A percentile compares a stretch with the other conserved stretches of the same genome.
phyloP scores from a whole-genome alignment of 2,888 invertebrate genomes.

The Leptothorax acervorum region DNA sequence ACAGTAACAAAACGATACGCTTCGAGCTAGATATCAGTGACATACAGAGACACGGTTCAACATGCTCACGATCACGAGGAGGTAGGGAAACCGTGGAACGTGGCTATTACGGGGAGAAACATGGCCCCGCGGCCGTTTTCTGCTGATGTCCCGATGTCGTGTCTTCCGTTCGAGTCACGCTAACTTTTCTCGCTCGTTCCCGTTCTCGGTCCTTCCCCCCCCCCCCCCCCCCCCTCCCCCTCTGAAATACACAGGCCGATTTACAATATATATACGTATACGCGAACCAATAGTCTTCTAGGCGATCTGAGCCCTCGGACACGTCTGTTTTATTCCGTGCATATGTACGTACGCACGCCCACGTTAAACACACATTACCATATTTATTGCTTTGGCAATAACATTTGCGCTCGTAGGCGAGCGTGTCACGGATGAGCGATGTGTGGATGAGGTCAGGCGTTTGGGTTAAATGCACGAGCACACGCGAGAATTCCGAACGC shows the following conservation, averaged over 20 bases:
- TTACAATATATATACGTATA: conserved; percentile 39
- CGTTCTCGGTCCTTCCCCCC: conserved; percentile 22
- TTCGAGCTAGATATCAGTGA: conserved; percentile 38
- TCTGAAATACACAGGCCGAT: conserved; percentile 35
- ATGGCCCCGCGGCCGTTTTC: conserved; percentile 69
- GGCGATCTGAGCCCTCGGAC: not conserved
- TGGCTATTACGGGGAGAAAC: conserved; percentile 77
- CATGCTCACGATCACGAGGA: conserved; percentile 63
- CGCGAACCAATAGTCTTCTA: conserved; percentile 12
- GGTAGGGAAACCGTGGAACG: conserved; percentile 61
- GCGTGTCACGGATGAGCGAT: conserved; percentile 69
- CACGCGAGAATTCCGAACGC: conserved; percentile 58
- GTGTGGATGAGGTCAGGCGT: conserved; percentile 65
- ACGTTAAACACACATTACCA: conserved; percentile 73
- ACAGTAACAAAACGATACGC: conserved; percentile 53
- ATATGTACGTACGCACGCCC: conserved; percentile 66
- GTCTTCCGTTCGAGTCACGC: conserved; percentile 78
- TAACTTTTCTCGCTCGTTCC: conserved; percentile 58
- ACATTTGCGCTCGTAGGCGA: conserved; percentile 65
- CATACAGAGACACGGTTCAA: conserved; percentile 53
- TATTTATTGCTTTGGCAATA: conserved; percentile 74
- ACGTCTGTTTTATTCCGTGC: conserved; percentile 28
- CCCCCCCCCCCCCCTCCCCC: not conserved
- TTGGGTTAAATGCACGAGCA: conserved; percentile 59
- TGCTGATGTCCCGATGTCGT: conserved; percentile 79